These are phyloP conservation scores for Protobothrops mucrosquamatus DNA, from an alignment of 2,113 vertebrate genomes.

Conservation along the genomic window DNA sequence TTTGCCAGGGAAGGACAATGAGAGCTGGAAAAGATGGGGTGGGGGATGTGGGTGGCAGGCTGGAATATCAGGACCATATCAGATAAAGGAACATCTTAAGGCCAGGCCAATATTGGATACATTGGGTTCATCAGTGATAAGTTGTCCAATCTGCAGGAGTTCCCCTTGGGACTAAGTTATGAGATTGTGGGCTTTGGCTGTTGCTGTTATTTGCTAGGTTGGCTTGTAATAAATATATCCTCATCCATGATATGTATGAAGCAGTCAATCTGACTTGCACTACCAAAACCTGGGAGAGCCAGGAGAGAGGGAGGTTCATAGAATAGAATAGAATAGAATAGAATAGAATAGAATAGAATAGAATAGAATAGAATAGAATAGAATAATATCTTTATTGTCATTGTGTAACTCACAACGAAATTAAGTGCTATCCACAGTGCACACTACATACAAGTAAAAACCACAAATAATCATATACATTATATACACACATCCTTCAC, in stretches of 20 bases:
- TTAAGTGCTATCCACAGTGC: no score
- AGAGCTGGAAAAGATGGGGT: not conserved
- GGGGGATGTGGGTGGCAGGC: not conserved
- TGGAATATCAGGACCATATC: not conserved
- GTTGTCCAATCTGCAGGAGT: not conserved
- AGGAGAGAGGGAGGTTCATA: not conserved
- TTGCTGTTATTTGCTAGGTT: not conserved
- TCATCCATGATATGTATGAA: not conserved
- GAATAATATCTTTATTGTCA: no score
- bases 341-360: no score
- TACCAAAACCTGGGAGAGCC: not conserved
- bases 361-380: no score
- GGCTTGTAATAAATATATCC: not conserved
- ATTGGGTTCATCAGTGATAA: not conserved
- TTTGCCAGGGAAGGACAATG: not conserved
- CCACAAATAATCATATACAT: no score
- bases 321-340: no score
- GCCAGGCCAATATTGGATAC: not conserved
- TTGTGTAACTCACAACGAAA: no score
- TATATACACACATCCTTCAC: no score
- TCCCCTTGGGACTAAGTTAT: not conserved
- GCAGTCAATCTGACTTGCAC: not conserved
- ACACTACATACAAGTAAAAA: no score
- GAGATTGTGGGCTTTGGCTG: not conserved
- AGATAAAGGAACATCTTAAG: not conserved